Conservation (phyloP, 1,140 invertebrate species). For the Drosophila bocqueti region DNA sequence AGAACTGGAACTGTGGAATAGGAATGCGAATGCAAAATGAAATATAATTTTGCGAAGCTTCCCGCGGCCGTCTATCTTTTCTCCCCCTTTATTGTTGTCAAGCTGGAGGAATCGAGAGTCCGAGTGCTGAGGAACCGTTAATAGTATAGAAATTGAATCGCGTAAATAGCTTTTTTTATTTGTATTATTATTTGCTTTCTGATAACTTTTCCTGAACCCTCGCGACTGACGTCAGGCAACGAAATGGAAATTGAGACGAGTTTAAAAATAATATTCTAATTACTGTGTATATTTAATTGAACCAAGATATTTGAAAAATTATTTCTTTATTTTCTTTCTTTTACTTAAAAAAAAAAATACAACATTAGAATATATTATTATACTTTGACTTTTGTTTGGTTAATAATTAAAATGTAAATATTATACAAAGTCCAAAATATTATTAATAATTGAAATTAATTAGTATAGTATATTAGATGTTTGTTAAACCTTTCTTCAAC, state of each 20-base stretch:
- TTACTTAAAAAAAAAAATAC: too few relatives aligned
- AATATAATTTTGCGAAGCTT: slow-evolving; percentile 3
- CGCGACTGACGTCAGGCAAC: slow-evolving; percentile 21
- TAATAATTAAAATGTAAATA: neutral
- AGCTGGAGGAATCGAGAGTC: neutral
- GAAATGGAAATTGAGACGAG: neutral
- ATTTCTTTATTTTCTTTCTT: too few relatives aligned
- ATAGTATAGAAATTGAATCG: slow-evolving; percentile 22
- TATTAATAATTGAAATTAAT: neutral
- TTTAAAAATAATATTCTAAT: neutral
- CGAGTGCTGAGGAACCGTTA: slow-evolving; percentile 12
- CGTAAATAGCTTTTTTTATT: slow-evolving; percentile 3
- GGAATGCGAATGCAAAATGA: neutral
- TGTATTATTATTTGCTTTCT: slow-evolving; percentile 8
- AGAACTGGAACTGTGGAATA: neutral
- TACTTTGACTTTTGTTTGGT: neutral
- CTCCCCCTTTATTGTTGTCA: slow-evolving; percentile 16
- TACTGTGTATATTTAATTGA: neutral
- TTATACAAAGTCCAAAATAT: neutral
- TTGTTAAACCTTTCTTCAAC: neutral
- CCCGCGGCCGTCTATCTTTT: neutral
- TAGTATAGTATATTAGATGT: neutral
- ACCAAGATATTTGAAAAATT: too few relatives aligned
- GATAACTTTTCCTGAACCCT: slow-evolving; percentile 40
- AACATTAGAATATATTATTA: neutral